phyloP scores from a whole-genome alignment of 2,888 invertebrate species.

The Tenthredo amoena region DNA sequence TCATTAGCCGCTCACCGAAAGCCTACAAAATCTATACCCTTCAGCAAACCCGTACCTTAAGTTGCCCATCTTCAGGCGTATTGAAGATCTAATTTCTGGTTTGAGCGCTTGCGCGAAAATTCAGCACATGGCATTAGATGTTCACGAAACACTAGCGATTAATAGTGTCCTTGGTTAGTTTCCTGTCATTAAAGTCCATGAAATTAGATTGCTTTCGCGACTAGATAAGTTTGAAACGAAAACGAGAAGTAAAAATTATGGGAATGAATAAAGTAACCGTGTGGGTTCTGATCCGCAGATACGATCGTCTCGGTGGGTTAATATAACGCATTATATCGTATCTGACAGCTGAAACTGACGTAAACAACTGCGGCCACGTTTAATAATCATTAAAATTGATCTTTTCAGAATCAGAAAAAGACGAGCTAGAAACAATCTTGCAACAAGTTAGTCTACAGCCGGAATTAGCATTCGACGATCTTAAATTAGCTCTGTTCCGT shows the following conservation, averaged over 20 bases:
- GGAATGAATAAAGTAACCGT: constrained; percentile 68
- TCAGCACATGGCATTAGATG: constrained; percentile 1
- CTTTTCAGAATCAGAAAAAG: constrained; percentile 62
- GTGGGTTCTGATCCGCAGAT: constrained; percentile 69
- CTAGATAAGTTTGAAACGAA: not conserved
- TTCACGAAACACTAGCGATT: not conserved
- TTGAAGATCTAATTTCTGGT: not conserved
- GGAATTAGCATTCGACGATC: constrained; percentile 65
- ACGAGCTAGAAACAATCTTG: constrained; percentile 62
- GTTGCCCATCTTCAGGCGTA: not conserved
- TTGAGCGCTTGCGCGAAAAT: constrained; percentile 30
- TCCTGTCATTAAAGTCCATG: not conserved
- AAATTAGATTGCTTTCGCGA: not conserved
- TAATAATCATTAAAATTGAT: not conserved
- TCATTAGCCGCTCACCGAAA: not conserved
- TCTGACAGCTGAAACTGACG: constrained; percentile 5
- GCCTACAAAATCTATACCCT: not conserved
- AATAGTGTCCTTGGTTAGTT: constrained; percentile 7
- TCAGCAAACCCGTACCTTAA: not conserved
- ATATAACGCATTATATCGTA: not conserved
- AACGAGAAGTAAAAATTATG: constrained; percentile 57
- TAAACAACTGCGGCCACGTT: not conserved
- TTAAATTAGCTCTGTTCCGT: constrained; percentile 64
- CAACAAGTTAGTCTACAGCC: constrained; percentile 64
- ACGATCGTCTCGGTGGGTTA: constrained; percentile 68